These are phyloP conservation scores for Troides helena DNA, from an alignment of 2,888 invertebrate genomes.

Conservation along the genomic window DNA sequence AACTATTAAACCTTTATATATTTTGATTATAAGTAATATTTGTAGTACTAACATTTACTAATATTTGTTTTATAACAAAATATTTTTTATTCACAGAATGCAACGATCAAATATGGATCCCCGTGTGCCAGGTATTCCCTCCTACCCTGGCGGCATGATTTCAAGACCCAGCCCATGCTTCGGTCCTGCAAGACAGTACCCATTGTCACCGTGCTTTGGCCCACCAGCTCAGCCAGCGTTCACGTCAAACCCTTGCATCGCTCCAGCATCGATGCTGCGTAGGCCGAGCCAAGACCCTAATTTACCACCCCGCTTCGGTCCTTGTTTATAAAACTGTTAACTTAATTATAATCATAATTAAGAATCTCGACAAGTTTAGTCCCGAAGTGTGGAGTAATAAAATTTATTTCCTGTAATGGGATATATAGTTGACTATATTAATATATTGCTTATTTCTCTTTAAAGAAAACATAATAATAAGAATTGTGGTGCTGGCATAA, in stretches of 20 bases:
- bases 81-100: conserved; percentile 51
- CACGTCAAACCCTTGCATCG: conserved; percentile 50
- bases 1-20: too few species aligned
- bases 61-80: neutral
- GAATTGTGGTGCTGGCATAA: neutral
- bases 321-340: conserved; percentile 35
- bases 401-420: neutral
- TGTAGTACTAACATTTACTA: neutral
- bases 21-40: neutral
- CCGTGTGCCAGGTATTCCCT: conserved; percentile 26
- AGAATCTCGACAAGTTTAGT: conserved; percentile 43
- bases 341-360: conserved; percentile 16
- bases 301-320: conserved; percentile 34
- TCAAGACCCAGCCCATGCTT: conserved; percentile 45
- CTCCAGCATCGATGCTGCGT: conserved; percentile 49
- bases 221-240: conserved; percentile 17
- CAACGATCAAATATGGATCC: conserved; percentile 48
- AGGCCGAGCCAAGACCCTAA: conserved; percentile 31
- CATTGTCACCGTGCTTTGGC: conserved; percentile 37
- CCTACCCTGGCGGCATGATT: conserved; percentile 29
- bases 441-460: too few species aligned
- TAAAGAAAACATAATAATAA: too few species aligned
- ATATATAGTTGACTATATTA: neutral
- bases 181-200: conserved; percentile 34
- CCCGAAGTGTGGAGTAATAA: neutral